These are phyloP conservation scores for Tragelaphus imberbis DNA, from an alignment of 2,113 vertebrate genomes.

Conservation along the genomic window DNA sequence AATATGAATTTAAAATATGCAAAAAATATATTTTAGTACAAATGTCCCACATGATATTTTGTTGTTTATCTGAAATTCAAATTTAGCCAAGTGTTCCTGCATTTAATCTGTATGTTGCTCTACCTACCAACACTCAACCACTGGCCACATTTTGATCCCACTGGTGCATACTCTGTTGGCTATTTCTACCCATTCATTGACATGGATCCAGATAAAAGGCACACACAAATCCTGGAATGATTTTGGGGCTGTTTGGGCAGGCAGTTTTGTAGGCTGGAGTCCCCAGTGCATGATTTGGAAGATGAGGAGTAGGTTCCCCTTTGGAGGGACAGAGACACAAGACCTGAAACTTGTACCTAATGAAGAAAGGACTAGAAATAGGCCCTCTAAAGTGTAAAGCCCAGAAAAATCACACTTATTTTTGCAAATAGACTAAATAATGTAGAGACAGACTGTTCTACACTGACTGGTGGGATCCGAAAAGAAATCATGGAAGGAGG, in stretches of 20 bases:
- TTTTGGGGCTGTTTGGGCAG: background rate
- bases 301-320: rapidly evolving
- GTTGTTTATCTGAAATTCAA: background rate
- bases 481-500: background rate
- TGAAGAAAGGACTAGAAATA: background rate
- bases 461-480: background rate
- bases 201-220: background rate
- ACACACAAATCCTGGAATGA: background rate
- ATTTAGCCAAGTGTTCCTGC: background rate
- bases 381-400: background rate
- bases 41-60: background rate
- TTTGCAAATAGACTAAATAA: background rate
- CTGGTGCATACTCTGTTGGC: rapidly evolving
- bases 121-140: background rate
- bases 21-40: background rate
- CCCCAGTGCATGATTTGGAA: background rate
- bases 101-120: background rate
- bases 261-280: background rate
- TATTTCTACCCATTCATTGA: background rate
- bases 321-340: background rate
- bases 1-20: background rate
- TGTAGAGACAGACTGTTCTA: background rate
- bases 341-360: background rate
- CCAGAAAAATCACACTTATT: background rate
- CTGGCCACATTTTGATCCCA: background rate